These are phyloP conservation scores for Pardosa pseudoannulata DNA, from an alignment of 2,888 invertebrate species.

Conservation along the genomic window DNA sequence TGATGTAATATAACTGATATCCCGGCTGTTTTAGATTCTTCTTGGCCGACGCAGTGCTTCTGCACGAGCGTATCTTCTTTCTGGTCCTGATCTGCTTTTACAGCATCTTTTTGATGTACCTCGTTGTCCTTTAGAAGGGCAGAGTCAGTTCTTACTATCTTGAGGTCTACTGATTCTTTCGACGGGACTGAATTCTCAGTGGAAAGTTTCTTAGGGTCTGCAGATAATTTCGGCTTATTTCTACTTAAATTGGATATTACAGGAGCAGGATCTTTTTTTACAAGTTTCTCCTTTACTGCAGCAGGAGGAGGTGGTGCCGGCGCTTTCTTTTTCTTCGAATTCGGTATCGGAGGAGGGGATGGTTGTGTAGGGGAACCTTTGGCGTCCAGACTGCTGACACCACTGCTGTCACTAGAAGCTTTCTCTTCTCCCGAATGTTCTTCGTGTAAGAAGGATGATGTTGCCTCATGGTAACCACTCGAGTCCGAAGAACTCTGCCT, in stretches of 20 bases:
- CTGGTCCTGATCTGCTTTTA: too few relatives aligned
- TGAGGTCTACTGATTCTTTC: neutral
- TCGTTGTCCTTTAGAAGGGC: neutral
- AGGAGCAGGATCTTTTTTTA: neutral
- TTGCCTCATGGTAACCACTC: conserved; percentile 84
- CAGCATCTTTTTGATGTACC: neutral
- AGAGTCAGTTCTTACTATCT: too few relatives aligned
- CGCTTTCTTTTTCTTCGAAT: conserved; percentile 65
- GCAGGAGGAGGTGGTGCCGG: conserved; percentile 62
- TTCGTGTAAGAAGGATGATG: conserved; percentile 81
- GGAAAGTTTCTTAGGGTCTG: too few relatives aligned
- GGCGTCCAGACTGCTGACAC: conserved; percentile 54
- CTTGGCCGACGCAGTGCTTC: neutral
- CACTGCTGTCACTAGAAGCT: conserved; percentile 66
- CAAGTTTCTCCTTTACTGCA: neutral
- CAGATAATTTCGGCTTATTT: too few relatives aligned
- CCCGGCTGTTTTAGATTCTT: neutral
- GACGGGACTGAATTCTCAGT: too few relatives aligned
- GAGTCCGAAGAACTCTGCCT: conserved; percentile 84
- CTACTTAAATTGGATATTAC: neutral
- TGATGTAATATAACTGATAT: neutral
- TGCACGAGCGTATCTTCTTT: too few relatives aligned
- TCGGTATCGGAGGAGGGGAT: conserved; percentile 44
- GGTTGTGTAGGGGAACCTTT: conserved; percentile 41
- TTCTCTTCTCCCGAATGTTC: conserved; percentile 79